phyloP scores from a whole-genome alignment of 2,888 invertebrate species.

The Pemphredon lugubris region DNA sequence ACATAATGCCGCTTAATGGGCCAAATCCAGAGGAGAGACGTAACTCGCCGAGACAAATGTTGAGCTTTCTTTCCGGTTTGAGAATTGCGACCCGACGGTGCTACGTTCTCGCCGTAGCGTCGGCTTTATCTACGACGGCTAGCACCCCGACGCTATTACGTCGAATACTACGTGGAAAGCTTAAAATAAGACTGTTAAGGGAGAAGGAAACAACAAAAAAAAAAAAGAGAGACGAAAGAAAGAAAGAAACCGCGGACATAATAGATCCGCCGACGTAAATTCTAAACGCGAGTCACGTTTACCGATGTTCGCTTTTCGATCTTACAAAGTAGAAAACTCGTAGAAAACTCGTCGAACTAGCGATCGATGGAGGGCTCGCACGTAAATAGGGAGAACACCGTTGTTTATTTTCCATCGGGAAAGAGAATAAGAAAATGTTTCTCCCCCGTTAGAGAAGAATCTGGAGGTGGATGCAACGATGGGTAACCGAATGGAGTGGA shows the following conservation, averaged over 20 bases:
- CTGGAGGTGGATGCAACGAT: constrained; percentile 3
- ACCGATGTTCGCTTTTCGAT: constrained; percentile 16
- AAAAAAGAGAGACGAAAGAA: constrained; percentile 2
- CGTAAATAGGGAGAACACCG: constrained; percentile 45
- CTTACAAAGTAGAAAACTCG: constrained; percentile 12
- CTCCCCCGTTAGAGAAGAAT: constrained; percentile 35
- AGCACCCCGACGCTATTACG: constrained; percentile 37
- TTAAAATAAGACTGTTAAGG: background rate
- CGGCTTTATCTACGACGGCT: constrained; percentile 46
- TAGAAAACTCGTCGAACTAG: background rate
- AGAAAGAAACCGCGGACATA: background rate
- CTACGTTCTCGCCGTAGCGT: constrained; percentile 22
- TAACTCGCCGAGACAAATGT: constrained; percentile 50
- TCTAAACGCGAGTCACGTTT: background rate
- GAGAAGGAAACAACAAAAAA: background rate
- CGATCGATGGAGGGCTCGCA: constrained; percentile 37
- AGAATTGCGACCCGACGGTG: constrained; percentile 42
- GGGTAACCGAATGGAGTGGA: background rate
- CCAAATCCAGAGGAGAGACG: constrained; percentile 37
- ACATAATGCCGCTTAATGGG: constrained; percentile 48
- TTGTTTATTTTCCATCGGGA: constrained; percentile 49
- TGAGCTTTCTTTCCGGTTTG: constrained; percentile 26
- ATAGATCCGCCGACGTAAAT: background rate
- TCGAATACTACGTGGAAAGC: constrained; percentile 23
- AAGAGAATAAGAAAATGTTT: constrained; percentile 46